Evolutionary conservation across 2,113 vertebrate genomes (phyloP), one percentile per base, ranked within the genome.

Genomic region (Pionites leucogaster): DNA sequence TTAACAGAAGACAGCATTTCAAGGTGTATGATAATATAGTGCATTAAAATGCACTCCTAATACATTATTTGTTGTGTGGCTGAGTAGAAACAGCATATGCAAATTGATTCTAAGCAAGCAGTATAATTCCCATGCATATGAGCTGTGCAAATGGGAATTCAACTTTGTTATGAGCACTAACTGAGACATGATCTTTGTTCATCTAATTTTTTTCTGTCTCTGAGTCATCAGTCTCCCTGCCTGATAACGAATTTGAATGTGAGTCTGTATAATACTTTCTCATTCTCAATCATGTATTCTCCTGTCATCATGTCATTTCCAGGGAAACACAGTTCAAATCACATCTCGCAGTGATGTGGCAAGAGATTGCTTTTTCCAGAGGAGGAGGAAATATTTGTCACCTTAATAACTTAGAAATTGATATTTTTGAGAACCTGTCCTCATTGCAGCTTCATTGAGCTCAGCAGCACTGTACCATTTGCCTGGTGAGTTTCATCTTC

Each of bases 181-280:
- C 94, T 93, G 92, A 95, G 87, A 91, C 88, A 72, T 2, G 13
- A 75, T 93, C 69, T 91, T 92, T 77, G 68, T 50, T 87, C 82
- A 57, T 92, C 92, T 92, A 39, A 37, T 67, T 89, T 93, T 86
- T 96, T 83, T 68, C 68, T 81, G 16, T 39, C 46, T 86, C 94
- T 97, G 93, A 96, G 59, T 92, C 92, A 96, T 96, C 89, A 78
- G 82, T 95, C 96, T 95, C 78, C 52, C 92, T 77, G 88, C 39
- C 85, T 93, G 89, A 93, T 89, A 92, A 96, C 78, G 90, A 91
- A 96, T 95, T 97, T 95, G 91, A 89, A 92, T 83, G 42, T 1
- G 3, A 91, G 69, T 85, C 81, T 91, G 69, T 92, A 67, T 88
- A 89, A 88, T 92, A 93, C 59, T 77, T 88, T 84, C 70, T 90